These are phyloP conservation scores for Etheostoma spectabile DNA, from an alignment of 2,113 vertebrate genomes.

Conservation along the genomic window DNA sequence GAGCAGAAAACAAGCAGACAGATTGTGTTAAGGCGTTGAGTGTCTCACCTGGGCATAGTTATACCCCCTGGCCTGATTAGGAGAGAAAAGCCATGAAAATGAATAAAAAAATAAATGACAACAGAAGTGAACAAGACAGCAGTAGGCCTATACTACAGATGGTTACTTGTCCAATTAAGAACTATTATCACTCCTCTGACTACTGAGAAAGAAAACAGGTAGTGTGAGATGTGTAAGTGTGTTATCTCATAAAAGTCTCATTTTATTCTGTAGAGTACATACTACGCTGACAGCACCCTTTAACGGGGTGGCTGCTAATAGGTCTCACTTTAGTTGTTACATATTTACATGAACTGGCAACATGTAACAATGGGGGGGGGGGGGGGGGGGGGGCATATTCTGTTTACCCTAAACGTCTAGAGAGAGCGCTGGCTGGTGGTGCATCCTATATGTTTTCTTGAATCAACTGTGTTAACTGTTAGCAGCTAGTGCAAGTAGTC, in stretches of 20 bases:
- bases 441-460: no score
- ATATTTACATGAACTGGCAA: no score
- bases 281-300: neutral
- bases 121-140: constrained; percentile 13
- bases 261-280: neutral
- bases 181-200: neutral
- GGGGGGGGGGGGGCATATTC: no score
- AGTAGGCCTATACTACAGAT: neutral
- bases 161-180: neutral
- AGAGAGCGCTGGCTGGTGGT: no score
- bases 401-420: no score
- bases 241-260: neutral
- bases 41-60: constrained; percentile 57
- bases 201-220: neutral
- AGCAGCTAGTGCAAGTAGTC: no score
- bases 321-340: no score
- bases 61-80: constrained; percentile 46
- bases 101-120: neutral
- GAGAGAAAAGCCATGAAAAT: constrained; percentile 36
- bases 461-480: no score
- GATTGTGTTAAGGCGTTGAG: constrained; percentile 53
- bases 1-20: constrained; percentile 55
- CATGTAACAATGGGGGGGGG: no score
- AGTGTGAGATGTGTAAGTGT: neutral
- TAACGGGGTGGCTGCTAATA: no score